A percentile compares a stretch with the other conserved stretches of the same genome.
Conservation (phyloP, 1,140 invertebrate genomes). For the Trachymyrmex septentrionalis region DNA sequence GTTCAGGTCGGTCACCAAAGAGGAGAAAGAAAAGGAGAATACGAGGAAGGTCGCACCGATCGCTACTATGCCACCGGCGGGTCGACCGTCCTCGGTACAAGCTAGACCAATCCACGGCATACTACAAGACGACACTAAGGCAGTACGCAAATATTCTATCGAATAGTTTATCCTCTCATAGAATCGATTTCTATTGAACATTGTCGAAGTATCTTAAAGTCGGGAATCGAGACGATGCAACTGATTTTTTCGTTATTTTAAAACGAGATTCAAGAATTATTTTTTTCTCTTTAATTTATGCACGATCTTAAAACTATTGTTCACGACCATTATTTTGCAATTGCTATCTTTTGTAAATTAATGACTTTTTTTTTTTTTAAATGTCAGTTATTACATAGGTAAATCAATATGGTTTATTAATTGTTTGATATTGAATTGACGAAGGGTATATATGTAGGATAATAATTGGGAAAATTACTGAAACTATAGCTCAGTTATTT, state of each 20-base stretch:
- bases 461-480: no score
- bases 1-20: slow-evolving; percentile 92
- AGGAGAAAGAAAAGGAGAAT: slow-evolving; percentile 95
- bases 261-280: not conserved
- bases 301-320: not conserved
- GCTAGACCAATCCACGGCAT: slow-evolving; percentile 82
- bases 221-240: not conserved
- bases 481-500: no score
- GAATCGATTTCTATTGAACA: not conserved
- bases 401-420: not conserved
- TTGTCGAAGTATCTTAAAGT: not conserved
- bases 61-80: slow-evolving; percentile 80
- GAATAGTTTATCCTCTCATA: not conserved
- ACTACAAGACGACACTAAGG: slow-evolving; percentile 83
- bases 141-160: slow-evolving; percentile 72
- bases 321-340: not conserved
- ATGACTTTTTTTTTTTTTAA: not conserved
- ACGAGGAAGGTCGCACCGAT: slow-evolving; percentile 89
- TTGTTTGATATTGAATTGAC: not conserved
- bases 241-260: not conserved
- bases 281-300: not conserved
- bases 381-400: not conserved
- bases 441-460: no score
- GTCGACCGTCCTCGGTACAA: slow-evolving; percentile 84
- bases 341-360: not conserved